Conservation (phyloP, 2,797 vertebrate species). For the Enteromius trimaculatus region DNA sequence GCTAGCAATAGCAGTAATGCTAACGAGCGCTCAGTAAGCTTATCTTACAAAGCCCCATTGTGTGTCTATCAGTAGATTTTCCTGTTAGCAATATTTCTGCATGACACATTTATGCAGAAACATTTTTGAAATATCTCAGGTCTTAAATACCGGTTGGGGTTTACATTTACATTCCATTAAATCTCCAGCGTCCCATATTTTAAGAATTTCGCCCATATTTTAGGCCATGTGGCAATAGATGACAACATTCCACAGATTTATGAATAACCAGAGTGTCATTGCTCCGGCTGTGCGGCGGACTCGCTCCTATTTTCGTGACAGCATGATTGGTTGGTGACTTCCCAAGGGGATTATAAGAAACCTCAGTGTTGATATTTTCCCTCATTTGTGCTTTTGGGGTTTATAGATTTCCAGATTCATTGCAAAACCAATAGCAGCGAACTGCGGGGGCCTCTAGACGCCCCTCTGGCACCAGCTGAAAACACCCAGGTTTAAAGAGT, state of each 20-base stretch:
- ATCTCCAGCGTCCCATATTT: constrained; percentile 35
- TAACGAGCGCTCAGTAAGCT: background rate
- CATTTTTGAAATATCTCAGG: constrained; percentile 39
- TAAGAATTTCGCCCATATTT: constrained; percentile 31
- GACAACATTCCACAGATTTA: constrained; percentile 53
- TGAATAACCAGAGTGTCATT: constrained; percentile 48
- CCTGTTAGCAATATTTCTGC: constrained; percentile 10
- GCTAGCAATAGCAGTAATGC: background rate
- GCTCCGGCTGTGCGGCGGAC: constrained; percentile 20
- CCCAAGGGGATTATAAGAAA: constrained; percentile 38
- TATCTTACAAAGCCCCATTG: constrained; percentile 35
- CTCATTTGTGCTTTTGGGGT: constrained; percentile 34
- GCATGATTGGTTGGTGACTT: constrained; percentile 40
- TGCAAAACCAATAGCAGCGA: constrained; percentile 36
- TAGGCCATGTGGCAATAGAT: constrained; percentile 44
- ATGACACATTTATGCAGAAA: constrained; percentile 29
- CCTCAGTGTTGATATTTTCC: constrained; percentile 35
- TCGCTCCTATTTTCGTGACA: constrained; percentile 20
- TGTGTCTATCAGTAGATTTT: constrained; percentile 29
- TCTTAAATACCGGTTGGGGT: constrained; percentile 40
- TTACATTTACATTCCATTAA: constrained; percentile 37
- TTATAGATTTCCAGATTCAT: constrained; percentile 46
- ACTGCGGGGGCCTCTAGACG: background rate
- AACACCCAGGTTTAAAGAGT: background rate
- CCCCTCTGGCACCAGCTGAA: constrained; percentile 36